phyloP scores from a whole-genome alignment of 1,140 invertebrate species.

The Brachionus manjavacas region DNA sequence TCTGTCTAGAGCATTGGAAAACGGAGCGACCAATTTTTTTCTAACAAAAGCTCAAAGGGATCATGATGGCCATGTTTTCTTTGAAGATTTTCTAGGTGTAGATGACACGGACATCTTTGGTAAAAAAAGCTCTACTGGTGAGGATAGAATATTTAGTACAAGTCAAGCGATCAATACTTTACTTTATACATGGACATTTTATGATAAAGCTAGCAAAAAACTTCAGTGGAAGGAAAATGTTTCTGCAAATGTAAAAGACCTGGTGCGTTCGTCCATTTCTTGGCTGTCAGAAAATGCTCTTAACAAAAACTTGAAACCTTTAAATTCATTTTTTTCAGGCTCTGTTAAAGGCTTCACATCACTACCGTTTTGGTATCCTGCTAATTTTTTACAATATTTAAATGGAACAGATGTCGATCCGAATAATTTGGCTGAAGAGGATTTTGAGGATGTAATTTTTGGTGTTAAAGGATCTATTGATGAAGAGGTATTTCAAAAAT shows the following conservation, averaged over 20 bases:
- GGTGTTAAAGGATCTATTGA: conserved; percentile 46
- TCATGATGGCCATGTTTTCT: conserved; percentile 45
- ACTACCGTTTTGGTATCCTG: conserved; percentile 49
- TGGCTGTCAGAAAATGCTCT: conserved; percentile 47
- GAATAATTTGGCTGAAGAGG: neutral
- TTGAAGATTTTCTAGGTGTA: conserved; percentile 52
- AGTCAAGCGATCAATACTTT: conserved; percentile 48
- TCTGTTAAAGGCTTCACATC: conserved; percentile 48
- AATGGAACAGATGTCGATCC: conserved; percentile 46
- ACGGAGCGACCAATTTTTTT: neutral
- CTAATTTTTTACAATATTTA: conserved; percentile 48
- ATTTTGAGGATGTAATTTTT: conserved; percentile 38
- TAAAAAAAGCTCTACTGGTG: conserved; percentile 45
- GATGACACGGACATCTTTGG: conserved; percentile 46
- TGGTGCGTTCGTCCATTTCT: conserved; percentile 44
- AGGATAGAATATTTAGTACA: conserved; percentile 52
- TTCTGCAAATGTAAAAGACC: conserved; percentile 45
- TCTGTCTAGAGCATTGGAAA: conserved; percentile 15
- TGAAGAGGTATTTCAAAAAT: conserved; percentile 44
- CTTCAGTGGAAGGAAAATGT: conserved; percentile 46
- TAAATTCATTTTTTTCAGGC: conserved; percentile 53
- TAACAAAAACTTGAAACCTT: conserved; percentile 47
- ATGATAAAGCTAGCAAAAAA: conserved; percentile 39
- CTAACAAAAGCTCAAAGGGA: neutral
- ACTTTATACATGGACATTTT: conserved; percentile 47